Percentiles rank a stretch among this genome's conserved stretches.
Conservation (phyloP, 2,888 invertebrate species). For the Crioceris asparagi region DNA sequence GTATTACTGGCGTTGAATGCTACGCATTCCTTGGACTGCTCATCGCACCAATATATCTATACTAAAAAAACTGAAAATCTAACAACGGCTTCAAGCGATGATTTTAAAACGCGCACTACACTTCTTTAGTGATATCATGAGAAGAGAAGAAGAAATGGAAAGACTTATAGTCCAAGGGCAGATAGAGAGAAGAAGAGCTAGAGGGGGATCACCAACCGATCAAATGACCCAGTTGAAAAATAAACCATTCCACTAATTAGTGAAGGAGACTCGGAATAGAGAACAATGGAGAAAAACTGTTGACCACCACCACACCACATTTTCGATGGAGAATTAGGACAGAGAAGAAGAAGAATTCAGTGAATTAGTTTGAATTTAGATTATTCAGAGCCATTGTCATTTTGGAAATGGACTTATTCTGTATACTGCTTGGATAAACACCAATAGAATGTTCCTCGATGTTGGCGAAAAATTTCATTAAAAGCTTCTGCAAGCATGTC, state of each 20-base stretch:
- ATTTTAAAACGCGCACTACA: background rate
- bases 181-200: background rate
- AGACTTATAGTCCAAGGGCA: no score
- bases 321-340: no score
- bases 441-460: no score
- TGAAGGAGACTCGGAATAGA: background rate
- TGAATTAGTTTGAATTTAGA: no score
- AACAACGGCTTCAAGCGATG: background rate
- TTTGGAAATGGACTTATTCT: no score
- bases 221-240: background rate
- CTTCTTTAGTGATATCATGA: background rate
- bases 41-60: background rate
- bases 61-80: background rate
- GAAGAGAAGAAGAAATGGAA: no score
- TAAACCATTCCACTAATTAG: background rate
- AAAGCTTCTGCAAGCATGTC: no score
- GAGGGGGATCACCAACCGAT: background rate
- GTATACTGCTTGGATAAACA: no score
- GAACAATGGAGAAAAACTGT: background rate
- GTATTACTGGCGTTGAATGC: background rate
- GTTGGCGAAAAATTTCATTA: no score
- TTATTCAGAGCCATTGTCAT: no score
- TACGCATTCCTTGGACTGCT: background rate
- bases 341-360: no score
- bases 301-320: no score